Conservation (phyloP, 2,797 vertebrate species). For the Sebastes itinus region DNA sequence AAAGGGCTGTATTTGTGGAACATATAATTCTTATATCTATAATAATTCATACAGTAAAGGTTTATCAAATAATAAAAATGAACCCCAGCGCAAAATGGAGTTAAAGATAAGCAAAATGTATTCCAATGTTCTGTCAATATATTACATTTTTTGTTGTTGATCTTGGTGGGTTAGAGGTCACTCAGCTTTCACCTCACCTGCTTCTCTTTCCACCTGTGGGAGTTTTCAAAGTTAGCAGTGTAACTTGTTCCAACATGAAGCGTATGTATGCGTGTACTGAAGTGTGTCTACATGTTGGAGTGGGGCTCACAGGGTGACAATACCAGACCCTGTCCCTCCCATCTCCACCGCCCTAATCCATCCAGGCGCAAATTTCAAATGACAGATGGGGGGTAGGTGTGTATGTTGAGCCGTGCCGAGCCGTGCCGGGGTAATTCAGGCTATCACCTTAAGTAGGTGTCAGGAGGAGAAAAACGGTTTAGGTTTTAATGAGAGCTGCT, state of each 20-base stretch:
- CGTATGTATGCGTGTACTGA: neutral
- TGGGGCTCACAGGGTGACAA: constrained; percentile 26
- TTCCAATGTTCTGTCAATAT: neutral
- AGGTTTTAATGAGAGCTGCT: constrained; percentile 72
- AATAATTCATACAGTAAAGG: neutral
- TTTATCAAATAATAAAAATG: neutral
- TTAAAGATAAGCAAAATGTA: neutral
- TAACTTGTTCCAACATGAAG: neutral
- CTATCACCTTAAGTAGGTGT: constrained; percentile 78
- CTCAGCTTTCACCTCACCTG: neutral
- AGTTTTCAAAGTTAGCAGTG: constrained; percentile 11
- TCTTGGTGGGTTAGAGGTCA: constrained; percentile 9
- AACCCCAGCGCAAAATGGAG: neutral
- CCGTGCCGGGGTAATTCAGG: constrained; percentile 54
- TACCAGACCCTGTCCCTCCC: neutral
- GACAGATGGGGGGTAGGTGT: constrained; percentile 59
- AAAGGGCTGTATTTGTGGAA: neutral
- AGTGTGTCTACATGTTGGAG: constrained; percentile 9
- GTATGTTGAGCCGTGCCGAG: constrained; percentile 8
- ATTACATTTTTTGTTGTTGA: neutral
- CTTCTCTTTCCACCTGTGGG: constrained; percentile 12
- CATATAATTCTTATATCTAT: neutral
- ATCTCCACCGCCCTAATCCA: constrained; percentile 45
- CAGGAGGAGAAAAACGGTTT: constrained; percentile 67
- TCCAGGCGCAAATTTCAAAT: constrained; percentile 65